phyloP scores from a whole-genome alignment of 2,113 vertebrate species.

The Cyphomyrus plagiostoma region DNA sequence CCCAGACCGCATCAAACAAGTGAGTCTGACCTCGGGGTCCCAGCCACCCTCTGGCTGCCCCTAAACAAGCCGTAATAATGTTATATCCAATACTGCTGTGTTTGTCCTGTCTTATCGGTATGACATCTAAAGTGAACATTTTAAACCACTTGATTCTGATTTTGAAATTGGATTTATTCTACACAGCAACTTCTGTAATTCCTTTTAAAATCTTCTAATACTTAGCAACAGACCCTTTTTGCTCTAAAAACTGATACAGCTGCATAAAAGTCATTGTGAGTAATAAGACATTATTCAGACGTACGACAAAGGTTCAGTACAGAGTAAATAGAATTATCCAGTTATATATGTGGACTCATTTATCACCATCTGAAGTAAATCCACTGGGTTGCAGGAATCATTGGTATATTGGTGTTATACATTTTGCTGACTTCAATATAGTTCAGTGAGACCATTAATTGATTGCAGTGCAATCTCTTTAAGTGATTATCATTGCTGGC shows the following conservation, averaged over 20 bases:
- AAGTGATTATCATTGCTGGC: constrained; percentile 34
- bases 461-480: constrained; percentile 37
- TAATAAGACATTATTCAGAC: not conserved
- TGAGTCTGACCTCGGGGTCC: constrained; percentile 33
- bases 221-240: not conserved
- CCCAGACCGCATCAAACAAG: constrained; percentile 90
- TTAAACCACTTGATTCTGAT: not conserved
- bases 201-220: not conserved
- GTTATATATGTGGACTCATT: not conserved
- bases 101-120: not conserved
- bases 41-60: not conserved
- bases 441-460: constrained; percentile 37
- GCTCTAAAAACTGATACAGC: not conserved
- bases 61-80: not conserved
- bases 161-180: not conserved
- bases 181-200: not conserved
- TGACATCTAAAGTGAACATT: not conserved
- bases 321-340: not conserved
- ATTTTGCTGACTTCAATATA: not conserved
- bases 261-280: not conserved
- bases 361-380: not conserved
- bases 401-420: not conserved
- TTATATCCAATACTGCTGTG: not conserved
- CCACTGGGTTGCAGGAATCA: not conserved
- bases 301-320: not conserved